Evolutionary conservation across 2,888 invertebrate species (phyloP).

Genomic region (Trichopoda pennipes): DNA sequence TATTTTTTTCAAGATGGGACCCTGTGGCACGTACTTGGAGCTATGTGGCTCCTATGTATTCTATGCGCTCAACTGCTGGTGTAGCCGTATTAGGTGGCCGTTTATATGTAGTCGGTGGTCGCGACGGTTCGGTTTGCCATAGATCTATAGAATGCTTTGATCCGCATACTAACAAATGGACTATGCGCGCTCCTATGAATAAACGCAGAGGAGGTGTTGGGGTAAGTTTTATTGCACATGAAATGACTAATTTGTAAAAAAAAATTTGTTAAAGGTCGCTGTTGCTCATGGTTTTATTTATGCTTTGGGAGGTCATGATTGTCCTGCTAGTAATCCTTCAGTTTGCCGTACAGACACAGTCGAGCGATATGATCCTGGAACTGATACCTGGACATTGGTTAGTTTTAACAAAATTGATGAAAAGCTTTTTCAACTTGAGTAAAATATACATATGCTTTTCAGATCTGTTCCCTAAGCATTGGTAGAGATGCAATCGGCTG

Average conservation of each 20-base stretch:
- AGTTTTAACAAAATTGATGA: slow-evolving; percentile 28
- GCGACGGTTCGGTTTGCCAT: slow-evolving; percentile 95
- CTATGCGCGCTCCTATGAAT: slow-evolving; percentile 92
- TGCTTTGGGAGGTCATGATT: slow-evolving; percentile 96
- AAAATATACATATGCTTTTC: background rate
- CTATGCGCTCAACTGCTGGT: slow-evolving; percentile 92
- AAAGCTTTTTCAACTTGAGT: background rate
- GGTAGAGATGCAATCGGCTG: slow-evolving; percentile 95
- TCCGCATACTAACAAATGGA: slow-evolving; percentile 88
- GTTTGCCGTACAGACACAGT: slow-evolving; percentile 93
- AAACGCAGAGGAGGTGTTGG: slow-evolving; percentile 93
- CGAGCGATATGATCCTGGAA: slow-evolving; percentile 89
- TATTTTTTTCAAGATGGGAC: slow-evolving; percentile 86
- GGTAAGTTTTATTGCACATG: slow-evolving; percentile 81
- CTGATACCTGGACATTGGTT: slow-evolving; percentile 92
- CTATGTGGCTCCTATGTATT: slow-evolving; percentile 93
- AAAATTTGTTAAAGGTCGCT: slow-evolving; percentile 83
- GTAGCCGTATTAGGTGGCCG: slow-evolving; percentile 92
- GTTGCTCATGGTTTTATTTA: slow-evolving; percentile 94
- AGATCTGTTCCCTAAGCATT: slow-evolving; percentile 89
- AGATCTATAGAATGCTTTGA: slow-evolving; percentile 94
- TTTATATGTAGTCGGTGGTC: slow-evolving; percentile 94
- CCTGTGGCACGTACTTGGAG: slow-evolving; percentile 93
- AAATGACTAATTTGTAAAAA: background rate
- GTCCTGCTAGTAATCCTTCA: slow-evolving; percentile 92